Percentiles rank a stretch among this genome's conserved stretches.
phyloP scores from a whole-genome alignment of 2,888 invertebrate species.

The Buathra laborator region DNA sequence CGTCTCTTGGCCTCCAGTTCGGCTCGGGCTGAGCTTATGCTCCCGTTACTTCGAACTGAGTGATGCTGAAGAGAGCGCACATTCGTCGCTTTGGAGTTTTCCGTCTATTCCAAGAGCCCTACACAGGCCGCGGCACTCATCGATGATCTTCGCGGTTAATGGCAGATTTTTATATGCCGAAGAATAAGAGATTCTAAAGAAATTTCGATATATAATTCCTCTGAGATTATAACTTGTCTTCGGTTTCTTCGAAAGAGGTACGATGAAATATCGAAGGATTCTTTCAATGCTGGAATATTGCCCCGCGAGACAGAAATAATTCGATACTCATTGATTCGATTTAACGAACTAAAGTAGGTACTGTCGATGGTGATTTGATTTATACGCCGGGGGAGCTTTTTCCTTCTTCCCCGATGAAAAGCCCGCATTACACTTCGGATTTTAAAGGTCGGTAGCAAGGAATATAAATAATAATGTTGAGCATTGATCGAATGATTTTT shows the following conservation, averaged over 20 bases:
- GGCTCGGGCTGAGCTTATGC: neutral
- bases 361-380: neutral
- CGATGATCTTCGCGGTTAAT: neutral
- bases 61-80: neutral
- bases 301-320: neutral
- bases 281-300: neutral
- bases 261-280: constrained; percentile 9
- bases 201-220: neutral
- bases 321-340: constrained; percentile 20
- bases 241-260: neutral
- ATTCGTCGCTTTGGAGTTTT: neutral
- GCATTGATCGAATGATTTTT: too few relatives aligned
- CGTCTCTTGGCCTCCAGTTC: neutral
- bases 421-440: too few relatives aligned
- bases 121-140: neutral
- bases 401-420: too few relatives aligned
- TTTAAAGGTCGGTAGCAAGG: too few relatives aligned
- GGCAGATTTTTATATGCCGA: neutral
- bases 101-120: neutral
- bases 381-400: neutral
- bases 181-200: neutral
- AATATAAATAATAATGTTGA: too few relatives aligned
- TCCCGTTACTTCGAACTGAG: neutral
- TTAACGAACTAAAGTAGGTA: neutral
- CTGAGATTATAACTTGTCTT: neutral